phyloP scores from a whole-genome alignment of 2,797 vertebrate genomes.

The Catostomus latipinnis region DNA sequence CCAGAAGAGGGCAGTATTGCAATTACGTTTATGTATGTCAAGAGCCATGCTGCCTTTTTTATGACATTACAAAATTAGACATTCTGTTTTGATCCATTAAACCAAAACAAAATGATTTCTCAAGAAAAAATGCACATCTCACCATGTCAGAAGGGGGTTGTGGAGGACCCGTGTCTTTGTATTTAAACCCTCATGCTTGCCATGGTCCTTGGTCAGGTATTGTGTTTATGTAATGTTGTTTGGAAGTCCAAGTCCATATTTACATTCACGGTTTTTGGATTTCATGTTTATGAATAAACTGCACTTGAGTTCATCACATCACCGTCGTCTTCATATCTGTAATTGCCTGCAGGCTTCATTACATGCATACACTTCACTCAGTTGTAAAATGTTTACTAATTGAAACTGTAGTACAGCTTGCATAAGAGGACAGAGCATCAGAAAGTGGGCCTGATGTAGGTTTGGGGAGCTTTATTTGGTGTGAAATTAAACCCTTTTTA shows the following conservation, averaged over 20 bases:
- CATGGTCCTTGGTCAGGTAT: too few species aligned
- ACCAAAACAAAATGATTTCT: conserved; percentile 61
- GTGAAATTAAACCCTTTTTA: conserved; percentile 39
- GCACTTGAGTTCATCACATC: too few species aligned
- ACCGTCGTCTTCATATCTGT: too few species aligned
- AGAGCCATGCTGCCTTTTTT: conserved; percentile 50
- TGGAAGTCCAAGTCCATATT: too few species aligned
- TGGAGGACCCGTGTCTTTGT: not conserved
- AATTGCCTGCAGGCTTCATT: too few species aligned
- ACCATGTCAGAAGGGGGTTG: not conserved
- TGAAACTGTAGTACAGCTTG: conserved; percentile 23
- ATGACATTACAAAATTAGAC: conserved; percentile 64
- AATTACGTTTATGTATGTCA: conserved; percentile 48
- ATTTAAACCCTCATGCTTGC: too few species aligned
- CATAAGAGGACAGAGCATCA: conserved; percentile 7
- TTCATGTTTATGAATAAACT: too few species aligned
- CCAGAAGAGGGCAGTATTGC: conserved; percentile 64
- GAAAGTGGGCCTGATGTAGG: not conserved
- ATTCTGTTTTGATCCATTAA: conserved; percentile 67
- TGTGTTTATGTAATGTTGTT: too few species aligned
- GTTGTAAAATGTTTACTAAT: conserved; percentile 1
- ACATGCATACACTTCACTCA: not conserved
- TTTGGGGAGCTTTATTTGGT: conserved; percentile 31
- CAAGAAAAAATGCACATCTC: conserved; percentile 1
- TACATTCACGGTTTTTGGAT: too few species aligned